A percentile compares a stretch with the other conserved stretches of the same genome.
Conservation (phyloP, 2,113 vertebrate species). For the Numenius arquata region DNA sequence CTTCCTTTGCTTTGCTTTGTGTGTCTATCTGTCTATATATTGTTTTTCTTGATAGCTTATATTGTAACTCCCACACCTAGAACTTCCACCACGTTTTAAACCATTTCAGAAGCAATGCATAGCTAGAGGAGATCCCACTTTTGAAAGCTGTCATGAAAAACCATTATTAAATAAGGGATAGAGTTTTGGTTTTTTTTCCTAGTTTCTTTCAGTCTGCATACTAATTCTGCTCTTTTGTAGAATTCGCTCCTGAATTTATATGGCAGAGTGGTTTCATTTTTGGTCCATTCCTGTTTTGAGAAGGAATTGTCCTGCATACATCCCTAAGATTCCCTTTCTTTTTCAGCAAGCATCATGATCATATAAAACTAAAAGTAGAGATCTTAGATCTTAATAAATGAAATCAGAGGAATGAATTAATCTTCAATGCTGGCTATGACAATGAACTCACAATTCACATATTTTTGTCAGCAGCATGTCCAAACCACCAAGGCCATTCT, state of each 20-base stretch:
- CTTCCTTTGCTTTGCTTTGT: background rate
- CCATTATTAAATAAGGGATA: background rate
- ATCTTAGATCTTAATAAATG: background rate
- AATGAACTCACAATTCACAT: background rate
- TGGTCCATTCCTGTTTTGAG: background rate
- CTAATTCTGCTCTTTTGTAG: background rate
- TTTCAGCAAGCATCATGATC: background rate
- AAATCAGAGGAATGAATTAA: background rate
- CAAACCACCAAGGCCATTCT: background rate
- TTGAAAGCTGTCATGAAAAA: background rate
- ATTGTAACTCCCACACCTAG: background rate
- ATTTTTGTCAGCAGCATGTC: constrained; percentile 1
- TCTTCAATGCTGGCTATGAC: background rate
- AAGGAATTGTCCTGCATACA: background rate
- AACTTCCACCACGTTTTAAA: background rate
- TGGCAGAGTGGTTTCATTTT: background rate
- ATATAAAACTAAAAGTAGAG: background rate
- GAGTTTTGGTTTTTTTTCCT: too few species aligned
- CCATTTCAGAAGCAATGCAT: background rate
- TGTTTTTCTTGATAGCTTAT: background rate
- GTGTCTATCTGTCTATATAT: background rate
- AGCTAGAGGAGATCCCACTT: background rate
- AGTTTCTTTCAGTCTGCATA: background rate
- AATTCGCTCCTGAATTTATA: background rate
- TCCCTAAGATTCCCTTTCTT: background rate